Base-by-base conservation (phyloP, 2,797 vertebrate species). In the Sparidentex hasta region DNA sequence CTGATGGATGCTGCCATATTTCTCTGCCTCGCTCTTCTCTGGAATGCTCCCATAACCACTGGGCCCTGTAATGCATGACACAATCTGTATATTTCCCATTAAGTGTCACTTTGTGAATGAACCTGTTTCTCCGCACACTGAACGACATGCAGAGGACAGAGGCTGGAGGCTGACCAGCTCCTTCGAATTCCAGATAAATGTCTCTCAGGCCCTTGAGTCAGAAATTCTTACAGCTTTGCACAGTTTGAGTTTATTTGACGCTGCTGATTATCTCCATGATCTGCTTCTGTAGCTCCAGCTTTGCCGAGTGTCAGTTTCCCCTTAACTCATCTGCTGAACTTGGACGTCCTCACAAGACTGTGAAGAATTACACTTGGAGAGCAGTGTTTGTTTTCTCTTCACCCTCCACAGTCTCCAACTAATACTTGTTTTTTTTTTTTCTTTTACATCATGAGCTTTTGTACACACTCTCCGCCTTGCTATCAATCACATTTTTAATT, bases 401-500 rank as follows among this genome's bases (percentile, higher is more conserved):
- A 83, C 77, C 79, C 81, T 91, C 82, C 65, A 23, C 69, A 82
- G 83, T 90, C 64, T 66, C 82, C 57, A 78, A 85, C 82, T 92
- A 91, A 90, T 90, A 86, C 94, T 90, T 90, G 63, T 25, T 29
- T 29, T 29, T 29, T 29, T 29, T 29, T 33, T 33, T 87, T 89
- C 86, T 76, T 84, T 85, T 74, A 89, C 78, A 90, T 81, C 75
- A 65, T 64, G 74, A 81, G 82, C 78, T 87, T 92, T 94, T 88
- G 78, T 82, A 87, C 83, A 90, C 89, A 85, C 88, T 79, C 71
- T 71, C 83, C 71, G 84, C 82, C 54, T 90, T 86, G 71, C 90
- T 91, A 96, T 96, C 93, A 95, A 95, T 96, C 95, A 93, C 69
- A 68, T 88, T 91, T 95, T 95, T 95, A 96, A 96, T 95, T 95